Evolutionary conservation across 2,113 vertebrate species (phyloP), one percentile per base, ranked within the genome.

Genomic region (Zapus hudsonius): DNA sequence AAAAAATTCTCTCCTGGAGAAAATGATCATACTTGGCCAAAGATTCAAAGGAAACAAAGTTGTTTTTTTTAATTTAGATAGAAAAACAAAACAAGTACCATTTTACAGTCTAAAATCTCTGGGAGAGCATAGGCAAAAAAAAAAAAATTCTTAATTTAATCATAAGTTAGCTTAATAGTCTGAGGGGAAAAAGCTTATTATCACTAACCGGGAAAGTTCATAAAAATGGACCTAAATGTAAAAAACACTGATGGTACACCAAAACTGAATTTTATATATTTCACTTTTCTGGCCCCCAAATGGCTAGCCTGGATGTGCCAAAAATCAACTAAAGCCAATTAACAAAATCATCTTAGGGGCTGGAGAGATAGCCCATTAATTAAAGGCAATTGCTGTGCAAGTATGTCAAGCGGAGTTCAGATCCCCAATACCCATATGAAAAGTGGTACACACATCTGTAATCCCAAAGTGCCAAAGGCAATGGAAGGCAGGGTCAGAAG

Each of bases 101-200:
- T 61, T 88, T 96, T 82, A 90, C 69, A 67, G 81, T 44, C 19
- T 9, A 69, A 64, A 92, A 92, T 70, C 59, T 83, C 15, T 93
- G 7, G 81, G 22, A 69, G 72, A 31, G 44, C 78, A 90, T 73
- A 67, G 7, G 33, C 25, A 84, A 84, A n/a, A n/a, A n/a, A n/a
- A n/a, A n/a, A n/a, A n/a, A 23, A 88, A 80, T 64, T 40, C 73
- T 74, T 69, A 82, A 72, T 81, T 87, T 57, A 36, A 82, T 52
- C 52, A 52, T n/a, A 16, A 36, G n/a, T 79, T 78, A 47, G 83
- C 57, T 88, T 84, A 88, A 78, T 10, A 80, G 17, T 44, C 36
- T 10, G 17, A 52, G 1, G 40, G 13, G 8, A 2, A 17, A 27
- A 12, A 36, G 29, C 75, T 92, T 44, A 75, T 78, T 72, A 81